These are phyloP conservation scores for Carduelis carduelis DNA, from an alignment of 2,797 vertebrate genomes.

Conservation along the genomic window DNA sequence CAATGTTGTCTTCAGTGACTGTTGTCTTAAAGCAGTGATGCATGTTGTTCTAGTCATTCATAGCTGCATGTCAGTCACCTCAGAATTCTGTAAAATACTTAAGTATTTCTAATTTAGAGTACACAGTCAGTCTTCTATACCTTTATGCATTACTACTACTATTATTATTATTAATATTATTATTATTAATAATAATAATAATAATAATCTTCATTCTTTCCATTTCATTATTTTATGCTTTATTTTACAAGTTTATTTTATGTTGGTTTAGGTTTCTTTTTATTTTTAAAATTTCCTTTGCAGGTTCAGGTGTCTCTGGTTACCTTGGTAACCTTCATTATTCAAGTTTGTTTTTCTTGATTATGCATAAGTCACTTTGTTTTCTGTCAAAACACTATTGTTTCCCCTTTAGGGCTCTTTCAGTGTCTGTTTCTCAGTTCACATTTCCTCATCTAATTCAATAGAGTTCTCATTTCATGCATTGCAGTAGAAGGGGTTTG, in stretches of 20 bases:
- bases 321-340: conserved; percentile 97
- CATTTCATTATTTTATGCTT: conserved; percentile 82
- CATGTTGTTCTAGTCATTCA: conserved; percentile 69
- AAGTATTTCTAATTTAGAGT: conserved; percentile 30
- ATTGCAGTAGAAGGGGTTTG: conserved; percentile 86
- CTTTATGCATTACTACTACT: background rate
- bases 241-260: conserved; percentile 73
- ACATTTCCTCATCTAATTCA: conserved; percentile 82
- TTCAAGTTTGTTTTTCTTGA: conserved; percentile 95
- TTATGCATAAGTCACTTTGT: conserved; percentile 88
- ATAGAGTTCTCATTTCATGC: conserved; percentile 81
- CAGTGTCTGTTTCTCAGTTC: conserved; percentile 69
- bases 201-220: conserved; percentile 38
- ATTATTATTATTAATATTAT: too few species aligned
- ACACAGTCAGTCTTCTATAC: background rate
- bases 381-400: conserved; percentile 75
- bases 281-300: conserved; percentile 88
- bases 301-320: conserved; percentile 92
- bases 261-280: conserved; percentile 52
- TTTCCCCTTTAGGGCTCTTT: conserved; percentile 79
- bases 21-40: conserved; percentile 57
- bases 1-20: conserved; percentile 65
- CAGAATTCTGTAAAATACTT: conserved; percentile 40
- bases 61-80: conserved; percentile 71
- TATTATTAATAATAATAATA: too few species aligned